Percentiles rank a stretch among this genome's conserved stretches.
Conservation (phyloP, 2,888 invertebrate genomes). For the Eristalis pertinax region DNA sequence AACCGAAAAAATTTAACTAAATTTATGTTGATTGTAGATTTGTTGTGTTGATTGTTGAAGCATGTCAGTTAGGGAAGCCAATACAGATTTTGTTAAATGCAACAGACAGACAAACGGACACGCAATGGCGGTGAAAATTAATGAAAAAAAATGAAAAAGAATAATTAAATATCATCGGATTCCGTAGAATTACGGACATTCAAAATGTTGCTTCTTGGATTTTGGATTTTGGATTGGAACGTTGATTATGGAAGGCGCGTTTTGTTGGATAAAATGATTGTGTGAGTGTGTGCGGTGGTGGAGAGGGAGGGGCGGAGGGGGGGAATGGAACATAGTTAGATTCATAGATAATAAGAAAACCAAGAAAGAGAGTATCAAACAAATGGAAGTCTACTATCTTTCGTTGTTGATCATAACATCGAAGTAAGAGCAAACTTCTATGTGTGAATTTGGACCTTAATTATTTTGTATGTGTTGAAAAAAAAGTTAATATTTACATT, state of each 20-base stretch:
- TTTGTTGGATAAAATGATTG: slow-evolving; percentile 3
- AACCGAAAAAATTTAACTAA: neutral
- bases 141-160: too few relatives aligned
- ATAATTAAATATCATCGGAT: neutral
- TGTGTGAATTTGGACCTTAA: slow-evolving; percentile 3
- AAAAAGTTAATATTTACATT: slow-evolving; percentile 49
- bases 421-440: neutral
- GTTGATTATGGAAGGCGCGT: slow-evolving; percentile 4
- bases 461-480: slow-evolving; percentile 16
- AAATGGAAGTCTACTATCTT: neutral
- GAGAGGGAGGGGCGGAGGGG: too few relatives aligned
- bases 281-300: neutral
- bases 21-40: slow-evolving; percentile 26
- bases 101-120: neutral
- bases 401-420: slow-evolving; percentile 14
- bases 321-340: neutral
- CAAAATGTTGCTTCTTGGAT: neutral
- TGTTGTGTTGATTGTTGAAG: slow-evolving; percentile 29
- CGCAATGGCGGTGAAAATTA: neutral
- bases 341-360: slow-evolving; percentile 7
- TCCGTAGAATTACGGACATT: neutral
- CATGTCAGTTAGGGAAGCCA: neutral
- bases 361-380: slow-evolving; percentile 6
- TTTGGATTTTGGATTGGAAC: neutral
- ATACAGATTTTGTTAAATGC: neutral